Evolutionary conservation across 2,113 vertebrate genomes (phyloP), one percentile per base, ranked within the genome.

Genomic region (Alces alces): DNA sequence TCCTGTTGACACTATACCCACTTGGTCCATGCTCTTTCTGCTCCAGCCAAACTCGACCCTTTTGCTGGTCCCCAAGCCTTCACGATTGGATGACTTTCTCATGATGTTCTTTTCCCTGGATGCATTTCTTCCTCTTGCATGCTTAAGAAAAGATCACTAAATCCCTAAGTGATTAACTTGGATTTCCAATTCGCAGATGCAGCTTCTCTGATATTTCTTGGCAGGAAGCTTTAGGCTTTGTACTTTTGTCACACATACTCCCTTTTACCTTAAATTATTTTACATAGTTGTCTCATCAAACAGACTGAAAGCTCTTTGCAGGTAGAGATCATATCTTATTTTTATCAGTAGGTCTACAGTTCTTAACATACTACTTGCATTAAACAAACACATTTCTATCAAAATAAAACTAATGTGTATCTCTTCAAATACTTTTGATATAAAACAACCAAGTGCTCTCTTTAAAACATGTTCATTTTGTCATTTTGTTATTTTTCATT

Each of bases 391-490:
- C 58, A 64, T 8, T 70, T 91, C 55, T 57, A 33, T 10, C 83
- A 25, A 80, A 47, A 86, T 60, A 52, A 92, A 95, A 89, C n/a
- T 80, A 86, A 57, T 12, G 47, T 30, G n/a, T 94, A 93, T 73
- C 19, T 89, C 6, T 89, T 93, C 66, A 88, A 60, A 96, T 17
- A 64, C 23, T 45, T 73, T 89, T 50, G 11, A 79, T n/a, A 70
- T 88, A 61, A 94, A 89, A 78, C 45, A 92, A 87, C 2, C 25
- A 80, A 83, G 23, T 10, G 2, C 2, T 91, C 54, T 50, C 30
- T 97, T 83, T 76, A 78, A 90, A 95, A 73, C 45, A 73, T n/a
- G 16, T n/a, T 89, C 83, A 55, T 54, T 93, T 87, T 30, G 89
- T 30, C 8, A 91, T 61, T 84, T 52, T 93, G 28, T 39, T 76